These are phyloP conservation scores for Tetranychus truncatus DNA, from an alignment of 2,888 invertebrate genomes.

Conservation along the genomic window DNA sequence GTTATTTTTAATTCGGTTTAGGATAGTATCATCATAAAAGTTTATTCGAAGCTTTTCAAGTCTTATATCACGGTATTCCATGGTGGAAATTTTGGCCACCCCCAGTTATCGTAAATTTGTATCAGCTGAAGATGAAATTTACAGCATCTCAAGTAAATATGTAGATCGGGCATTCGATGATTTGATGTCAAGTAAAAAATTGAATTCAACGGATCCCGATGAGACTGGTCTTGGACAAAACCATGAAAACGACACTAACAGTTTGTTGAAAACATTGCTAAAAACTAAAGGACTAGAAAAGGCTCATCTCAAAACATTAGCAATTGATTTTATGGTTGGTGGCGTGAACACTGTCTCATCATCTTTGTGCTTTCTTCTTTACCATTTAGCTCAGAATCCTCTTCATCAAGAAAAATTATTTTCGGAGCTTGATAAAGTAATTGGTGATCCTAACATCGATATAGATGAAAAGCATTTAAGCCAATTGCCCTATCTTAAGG, in stretches of 20 bases:
- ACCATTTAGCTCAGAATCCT: constrained; percentile 48
- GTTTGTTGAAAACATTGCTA: constrained; percentile 26
- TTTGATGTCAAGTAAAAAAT: too few relatives aligned
- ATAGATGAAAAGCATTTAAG: constrained; percentile 33
- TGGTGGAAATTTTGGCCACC: constrained; percentile 29
- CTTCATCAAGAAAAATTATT: constrained; percentile 60
- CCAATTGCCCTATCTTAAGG: constrained; percentile 40
- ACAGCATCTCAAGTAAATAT: constrained; percentile 26
- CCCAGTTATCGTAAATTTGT: too few relatives aligned
- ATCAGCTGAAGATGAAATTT: constrained; percentile 27
- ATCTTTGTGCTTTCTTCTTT: constrained; percentile 37
- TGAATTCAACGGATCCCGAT: too few relatives aligned
- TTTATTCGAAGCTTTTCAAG: constrained; percentile 31
- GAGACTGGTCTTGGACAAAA: too few relatives aligned
- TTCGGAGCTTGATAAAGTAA: constrained; percentile 42
- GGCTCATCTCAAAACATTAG: constrained; percentile 26
- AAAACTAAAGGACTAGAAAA: constrained; percentile 20
- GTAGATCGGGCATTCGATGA: constrained; percentile 13
- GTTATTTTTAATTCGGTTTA: too few relatives aligned
- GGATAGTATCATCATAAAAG: too few relatives aligned
- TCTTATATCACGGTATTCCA: constrained; percentile 30
- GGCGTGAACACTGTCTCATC: constrained; percentile 31
- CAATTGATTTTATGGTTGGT: constrained; percentile 29
- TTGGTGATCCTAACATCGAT: constrained; percentile 26
- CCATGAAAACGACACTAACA: constrained; percentile 7